Evolutionary conservation across 2,888 invertebrate species (phyloP).

Genomic region (Platycheirus albimanus): DNA sequence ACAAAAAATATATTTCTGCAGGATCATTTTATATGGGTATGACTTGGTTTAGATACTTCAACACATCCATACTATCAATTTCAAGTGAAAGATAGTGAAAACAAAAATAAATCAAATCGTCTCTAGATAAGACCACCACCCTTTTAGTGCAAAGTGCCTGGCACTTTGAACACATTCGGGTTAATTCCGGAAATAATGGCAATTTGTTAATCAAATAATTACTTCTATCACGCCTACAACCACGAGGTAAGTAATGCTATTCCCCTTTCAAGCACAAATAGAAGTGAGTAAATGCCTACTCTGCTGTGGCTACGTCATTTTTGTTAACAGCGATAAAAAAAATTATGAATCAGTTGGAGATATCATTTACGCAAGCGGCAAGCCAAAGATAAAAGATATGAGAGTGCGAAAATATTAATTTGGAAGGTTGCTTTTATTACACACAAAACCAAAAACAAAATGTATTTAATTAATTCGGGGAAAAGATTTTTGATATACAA

Average conservation of each 20-base stretch:
- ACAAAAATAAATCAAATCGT: background rate
- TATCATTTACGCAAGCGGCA: conserved; percentile 6
- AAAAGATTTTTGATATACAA: background rate
- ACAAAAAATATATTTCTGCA: no score
- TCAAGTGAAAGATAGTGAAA: background rate
- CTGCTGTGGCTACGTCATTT: conserved; percentile 4
- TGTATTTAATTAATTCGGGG: conserved; percentile 25
- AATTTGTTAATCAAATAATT: conserved; percentile 47
- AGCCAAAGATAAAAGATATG: conserved; percentile 12
- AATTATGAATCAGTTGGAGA: conserved; percentile 14
- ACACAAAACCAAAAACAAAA: background rate
- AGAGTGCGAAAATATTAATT: background rate
- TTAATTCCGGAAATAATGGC: conserved; percentile 39
- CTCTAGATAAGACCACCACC: conserved; percentile 3
- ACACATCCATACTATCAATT: background rate
- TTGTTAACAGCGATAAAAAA: background rate
- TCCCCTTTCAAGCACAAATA: background rate
- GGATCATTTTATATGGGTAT: no score
- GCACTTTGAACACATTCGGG: background rate
- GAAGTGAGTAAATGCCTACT: background rate
- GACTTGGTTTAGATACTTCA: no score
- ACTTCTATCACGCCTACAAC: conserved; percentile 31
- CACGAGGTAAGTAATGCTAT: background rate
- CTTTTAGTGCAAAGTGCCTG: conserved; percentile 6
- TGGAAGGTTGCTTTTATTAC: background rate